These are phyloP conservation scores for Synanthedon myopaeformis DNA, from an alignment of 2,888 invertebrate genomes.

Conservation along the genomic window DNA sequence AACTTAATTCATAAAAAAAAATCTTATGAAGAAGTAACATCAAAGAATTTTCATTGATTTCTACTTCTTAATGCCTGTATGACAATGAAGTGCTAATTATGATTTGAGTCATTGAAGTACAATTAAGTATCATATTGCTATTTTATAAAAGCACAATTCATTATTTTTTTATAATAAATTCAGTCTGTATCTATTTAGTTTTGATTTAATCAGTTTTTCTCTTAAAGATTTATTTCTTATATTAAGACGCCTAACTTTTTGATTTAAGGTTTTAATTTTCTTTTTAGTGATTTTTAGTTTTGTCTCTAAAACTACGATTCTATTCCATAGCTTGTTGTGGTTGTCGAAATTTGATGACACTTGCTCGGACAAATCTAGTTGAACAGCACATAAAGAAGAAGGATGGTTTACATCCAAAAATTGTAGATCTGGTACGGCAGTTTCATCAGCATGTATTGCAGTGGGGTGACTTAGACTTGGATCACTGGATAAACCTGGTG, in stretches of 20 bases:
- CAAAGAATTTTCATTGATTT: no score
- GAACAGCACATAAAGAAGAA: slow-evolving; percentile 3
- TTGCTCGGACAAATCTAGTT: not conserved
- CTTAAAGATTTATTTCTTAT: slow-evolving; percentile 7
- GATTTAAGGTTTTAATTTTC: slow-evolving; percentile 8
- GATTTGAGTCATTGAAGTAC: not conserved
- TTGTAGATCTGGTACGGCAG: not conserved
- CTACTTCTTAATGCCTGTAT: no score
- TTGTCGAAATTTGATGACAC: slow-evolving; percentile 3
- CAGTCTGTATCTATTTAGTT: slow-evolving; percentile 6
- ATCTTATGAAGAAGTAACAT: no score
- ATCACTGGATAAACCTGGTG: slow-evolving; percentile 1
- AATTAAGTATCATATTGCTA: not conserved
- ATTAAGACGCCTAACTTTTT: slow-evolving; percentile 7
- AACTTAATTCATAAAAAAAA: no score
- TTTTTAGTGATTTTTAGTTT: slow-evolving; percentile 3
- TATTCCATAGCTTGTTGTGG: slow-evolving; percentile 3
- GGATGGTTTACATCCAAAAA: not conserved
- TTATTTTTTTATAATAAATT: no score
- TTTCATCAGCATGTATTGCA: not conserved
- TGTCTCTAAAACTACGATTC: slow-evolving; percentile 3
- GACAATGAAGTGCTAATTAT: no score
- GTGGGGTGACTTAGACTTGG: not conserved
- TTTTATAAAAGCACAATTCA: no score
- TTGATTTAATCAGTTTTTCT: slow-evolving; percentile 4